Percentiles rank a stretch among this genome's conserved stretches.
Conservation (phyloP, 2,113 vertebrate genomes). For the Dascyllus trimaculatus region DNA sequence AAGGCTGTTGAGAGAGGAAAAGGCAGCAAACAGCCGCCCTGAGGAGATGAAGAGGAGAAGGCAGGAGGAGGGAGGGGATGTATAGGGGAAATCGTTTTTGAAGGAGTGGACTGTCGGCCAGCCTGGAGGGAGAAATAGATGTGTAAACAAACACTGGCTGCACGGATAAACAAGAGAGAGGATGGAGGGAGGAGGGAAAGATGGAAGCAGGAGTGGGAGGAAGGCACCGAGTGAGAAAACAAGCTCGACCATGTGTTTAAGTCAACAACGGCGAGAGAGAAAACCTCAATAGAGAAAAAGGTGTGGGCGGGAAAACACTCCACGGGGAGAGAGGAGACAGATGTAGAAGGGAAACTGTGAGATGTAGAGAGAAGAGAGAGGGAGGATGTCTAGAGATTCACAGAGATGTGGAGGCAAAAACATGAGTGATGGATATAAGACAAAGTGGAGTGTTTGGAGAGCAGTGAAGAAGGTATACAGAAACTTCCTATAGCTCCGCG, state of each 20-base stretch:
- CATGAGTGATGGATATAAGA: slow-evolving; percentile 29
- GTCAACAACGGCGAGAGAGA: slow-evolving; percentile 74
- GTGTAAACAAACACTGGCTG: slow-evolving; percentile 78
- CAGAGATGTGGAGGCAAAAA: slow-evolving; percentile 13
- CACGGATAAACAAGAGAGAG: slow-evolving; percentile 64
- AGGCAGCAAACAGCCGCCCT: slow-evolving; percentile 49
- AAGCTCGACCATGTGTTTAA: slow-evolving; percentile 81
- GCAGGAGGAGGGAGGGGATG: slow-evolving; percentile 38
- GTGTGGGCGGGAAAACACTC: slow-evolving; percentile 79
- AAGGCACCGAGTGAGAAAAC: slow-evolving; percentile 74
- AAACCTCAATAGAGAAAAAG: slow-evolving; percentile 73
- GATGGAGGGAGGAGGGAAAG: slow-evolving; percentile 43
- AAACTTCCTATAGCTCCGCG: slow-evolving; percentile 20
- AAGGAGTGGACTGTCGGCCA: slow-evolving; percentile 68
- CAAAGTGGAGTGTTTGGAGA: slow-evolving; percentile 28
- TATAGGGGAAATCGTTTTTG: slow-evolving; percentile 71
- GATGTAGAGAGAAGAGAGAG: slow-evolving; percentile 40
- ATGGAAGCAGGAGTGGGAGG: slow-evolving; percentile 69
- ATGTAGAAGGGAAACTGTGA: slow-evolving; percentile 62
- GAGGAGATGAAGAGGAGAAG: slow-evolving; percentile 57
- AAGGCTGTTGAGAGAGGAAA: slow-evolving; percentile 62
- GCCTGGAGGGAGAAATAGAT: slow-evolving; percentile 70
- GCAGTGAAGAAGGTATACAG: slow-evolving; percentile 20
- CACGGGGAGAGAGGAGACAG: slow-evolving; percentile 69
- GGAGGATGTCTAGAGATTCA: slow-evolving; percentile 17